Conservation (phyloP, 2,888 invertebrate genomes). For the Drosophila vallismaia region DNA sequence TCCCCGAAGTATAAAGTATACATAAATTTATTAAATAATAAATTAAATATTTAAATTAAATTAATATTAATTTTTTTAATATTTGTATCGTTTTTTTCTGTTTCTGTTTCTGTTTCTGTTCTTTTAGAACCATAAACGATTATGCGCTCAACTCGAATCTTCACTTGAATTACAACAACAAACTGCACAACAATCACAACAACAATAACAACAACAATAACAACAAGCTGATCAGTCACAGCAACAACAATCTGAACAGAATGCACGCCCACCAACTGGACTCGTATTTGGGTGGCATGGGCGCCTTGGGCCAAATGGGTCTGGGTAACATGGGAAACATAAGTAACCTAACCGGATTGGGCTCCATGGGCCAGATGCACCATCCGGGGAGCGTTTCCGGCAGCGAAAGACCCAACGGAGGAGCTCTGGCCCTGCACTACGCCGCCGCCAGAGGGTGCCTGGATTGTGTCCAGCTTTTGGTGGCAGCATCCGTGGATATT, state of each 20-base stretch:
- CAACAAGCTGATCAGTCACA: conserved; percentile 33
- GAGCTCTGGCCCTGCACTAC: conserved; percentile 93
- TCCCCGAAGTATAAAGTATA: neutral
- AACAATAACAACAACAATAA: conserved; percentile 30
- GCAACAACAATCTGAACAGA: conserved; percentile 58
- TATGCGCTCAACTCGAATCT: conserved; percentile 76
- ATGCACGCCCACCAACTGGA: conserved; percentile 83
- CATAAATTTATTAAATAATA: neutral
- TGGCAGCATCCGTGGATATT: conserved; percentile 91
- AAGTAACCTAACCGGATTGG: neutral
- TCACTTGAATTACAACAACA: conserved; percentile 49
- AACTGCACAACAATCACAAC: conserved; percentile 39
- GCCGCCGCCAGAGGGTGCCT: conserved; percentile 94
- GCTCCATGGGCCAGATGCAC: conserved; percentile 75
- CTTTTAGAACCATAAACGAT: conserved; percentile 80
- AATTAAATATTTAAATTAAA: neutral
- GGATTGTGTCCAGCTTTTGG: conserved; percentile 92
- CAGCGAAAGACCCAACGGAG: conserved; percentile 84
- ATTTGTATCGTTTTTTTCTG: too few relatives aligned
- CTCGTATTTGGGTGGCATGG: conserved; percentile 63
- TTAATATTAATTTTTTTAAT: neutral
- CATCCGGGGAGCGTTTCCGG: conserved; percentile 83
- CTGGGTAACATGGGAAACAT: conserved; percentile 65
- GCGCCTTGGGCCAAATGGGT: conserved; percentile 65
- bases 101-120: too few relatives aligned